phyloP scores from a whole-genome alignment of 2,113 vertebrate species.

The Neomonachus schauinslandi region DNA sequence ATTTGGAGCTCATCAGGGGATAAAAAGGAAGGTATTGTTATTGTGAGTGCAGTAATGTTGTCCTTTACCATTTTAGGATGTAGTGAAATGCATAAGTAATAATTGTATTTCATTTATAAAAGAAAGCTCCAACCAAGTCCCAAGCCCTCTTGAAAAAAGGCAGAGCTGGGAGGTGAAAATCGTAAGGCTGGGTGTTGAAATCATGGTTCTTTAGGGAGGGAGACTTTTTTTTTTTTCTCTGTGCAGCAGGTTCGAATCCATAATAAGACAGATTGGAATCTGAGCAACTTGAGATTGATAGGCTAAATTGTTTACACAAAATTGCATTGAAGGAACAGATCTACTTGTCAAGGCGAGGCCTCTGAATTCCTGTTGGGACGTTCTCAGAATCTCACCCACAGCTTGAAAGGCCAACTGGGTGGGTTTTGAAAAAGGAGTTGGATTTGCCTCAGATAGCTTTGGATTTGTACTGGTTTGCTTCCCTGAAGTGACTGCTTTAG shows the following conservation, averaged over 20 bases:
- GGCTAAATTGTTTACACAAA: constrained; percentile 55
- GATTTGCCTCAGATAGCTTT: not conserved
- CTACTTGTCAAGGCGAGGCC: constrained; percentile 43
- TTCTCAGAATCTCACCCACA: not conserved
- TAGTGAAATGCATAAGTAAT: constrained; percentile 58
- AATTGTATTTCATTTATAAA: constrained; percentile 68
- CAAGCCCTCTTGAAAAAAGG: constrained; percentile 18
- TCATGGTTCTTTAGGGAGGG: not conserved
- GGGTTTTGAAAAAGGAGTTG: not conserved
- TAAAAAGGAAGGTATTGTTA: constrained; percentile 55
- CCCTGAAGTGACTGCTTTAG: constrained; percentile 5
- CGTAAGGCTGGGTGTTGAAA: not conserved
- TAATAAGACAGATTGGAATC: constrained; percentile 60
- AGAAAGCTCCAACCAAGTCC: constrained; percentile 55
- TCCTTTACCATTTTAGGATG: constrained; percentile 58
- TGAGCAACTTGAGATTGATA: constrained; percentile 41
- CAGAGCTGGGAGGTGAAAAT: not conserved
- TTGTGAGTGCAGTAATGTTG: constrained; percentile 1
- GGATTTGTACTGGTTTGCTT: constrained; percentile 49
- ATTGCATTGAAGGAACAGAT: not conserved
- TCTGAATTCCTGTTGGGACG: not conserved
- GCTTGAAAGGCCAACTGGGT: not conserved
- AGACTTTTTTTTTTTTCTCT: not conserved
- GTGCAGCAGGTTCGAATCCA: constrained; percentile 25
- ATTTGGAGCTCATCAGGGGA: constrained; percentile 51